Conservation (phyloP, 2,797 vertebrate genomes). For the Scleropages formosus region DNA sequence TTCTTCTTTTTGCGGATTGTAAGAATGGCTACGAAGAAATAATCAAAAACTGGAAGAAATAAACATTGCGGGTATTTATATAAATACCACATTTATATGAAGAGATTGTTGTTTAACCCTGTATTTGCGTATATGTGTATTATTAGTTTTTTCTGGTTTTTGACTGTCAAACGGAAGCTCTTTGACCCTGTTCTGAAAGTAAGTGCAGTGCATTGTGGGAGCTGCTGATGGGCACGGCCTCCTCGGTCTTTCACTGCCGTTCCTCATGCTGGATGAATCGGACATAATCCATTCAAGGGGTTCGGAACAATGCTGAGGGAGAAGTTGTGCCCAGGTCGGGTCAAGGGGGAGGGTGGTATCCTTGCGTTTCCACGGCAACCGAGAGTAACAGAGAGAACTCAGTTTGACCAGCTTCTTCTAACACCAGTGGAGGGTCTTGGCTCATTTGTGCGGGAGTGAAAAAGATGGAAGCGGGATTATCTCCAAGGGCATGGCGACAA, state of each 20-base stretch:
- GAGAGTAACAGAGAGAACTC: conserved; percentile 58
- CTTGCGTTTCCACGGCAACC: conserved; percentile 66
- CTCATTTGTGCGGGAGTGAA: conserved; percentile 63
- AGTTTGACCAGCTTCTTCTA: conserved; percentile 56
- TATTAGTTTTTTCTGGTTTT: conserved; percentile 4
- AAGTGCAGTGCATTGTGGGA: conserved; percentile 49
- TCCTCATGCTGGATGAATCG: conserved; percentile 67
- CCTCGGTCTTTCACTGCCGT: conserved; percentile 58
- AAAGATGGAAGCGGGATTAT: conserved; percentile 16
- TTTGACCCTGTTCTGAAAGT: conserved; percentile 34
- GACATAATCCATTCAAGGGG: conserved; percentile 68
- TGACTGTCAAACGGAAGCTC: conserved; percentile 13
- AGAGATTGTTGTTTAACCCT: neutral
- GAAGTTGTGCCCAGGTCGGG: conserved; percentile 57
- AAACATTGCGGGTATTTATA: neutral
- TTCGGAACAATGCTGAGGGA: conserved; percentile 61
- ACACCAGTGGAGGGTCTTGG: conserved; percentile 51
- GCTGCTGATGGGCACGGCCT: conserved; percentile 40
- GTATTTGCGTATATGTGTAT: neutral
- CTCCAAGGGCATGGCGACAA: neutral
- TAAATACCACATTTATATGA: neutral
- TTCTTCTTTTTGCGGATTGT: no score
- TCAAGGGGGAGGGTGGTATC: conserved; percentile 58
- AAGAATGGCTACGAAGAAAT: no score
- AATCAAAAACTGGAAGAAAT: no score